These are phyloP conservation scores for Labroides dimidiatus DNA, from an alignment of 2,797 vertebrate genomes.

Conservation along the genomic window DNA sequence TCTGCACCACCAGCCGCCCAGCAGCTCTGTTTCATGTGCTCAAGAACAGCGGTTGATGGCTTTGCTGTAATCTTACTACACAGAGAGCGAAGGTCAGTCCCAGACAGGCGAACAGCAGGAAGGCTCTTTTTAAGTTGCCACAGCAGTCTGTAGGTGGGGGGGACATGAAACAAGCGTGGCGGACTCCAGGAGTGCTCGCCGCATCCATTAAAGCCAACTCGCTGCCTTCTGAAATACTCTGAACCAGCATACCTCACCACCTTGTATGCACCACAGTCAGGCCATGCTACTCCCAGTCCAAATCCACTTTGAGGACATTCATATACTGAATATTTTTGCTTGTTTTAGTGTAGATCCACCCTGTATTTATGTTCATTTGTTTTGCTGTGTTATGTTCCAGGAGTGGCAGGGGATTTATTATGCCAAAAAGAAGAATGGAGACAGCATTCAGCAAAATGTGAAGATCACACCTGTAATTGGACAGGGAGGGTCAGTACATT, in stretches of 20 bases:
- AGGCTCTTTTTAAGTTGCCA: slow-evolving; percentile 72
- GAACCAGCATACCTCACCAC: slow-evolving; percentile 16
- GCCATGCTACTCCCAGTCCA: slow-evolving; percentile 1
- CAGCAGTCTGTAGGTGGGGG: slow-evolving; percentile 51
- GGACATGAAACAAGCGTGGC: slow-evolving; percentile 74
- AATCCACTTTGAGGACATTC: slow-evolving; percentile 3
- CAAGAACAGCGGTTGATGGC: slow-evolving; percentile 56
- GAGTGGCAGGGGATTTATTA: slow-evolving; percentile 99
- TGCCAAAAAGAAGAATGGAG: slow-evolving; percentile 96
- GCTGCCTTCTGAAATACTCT: slow-evolving; percentile 48
- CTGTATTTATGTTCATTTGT: background rate
- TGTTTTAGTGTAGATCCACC: too few relatives aligned
- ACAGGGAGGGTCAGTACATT: slow-evolving; percentile 94
- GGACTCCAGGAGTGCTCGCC: slow-evolving; percentile 59
- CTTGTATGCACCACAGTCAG: slow-evolving; percentile 22
- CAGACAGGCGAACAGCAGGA: slow-evolving; percentile 76
- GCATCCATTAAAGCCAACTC: slow-evolving; percentile 57
- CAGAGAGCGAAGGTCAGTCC: slow-evolving; percentile 83
- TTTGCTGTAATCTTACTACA: slow-evolving; percentile 77
- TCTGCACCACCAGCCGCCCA: slow-evolving; percentile 33
- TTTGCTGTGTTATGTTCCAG: slow-evolving; percentile 77
- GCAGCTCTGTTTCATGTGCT: slow-evolving; percentile 74
- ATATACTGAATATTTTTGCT: background rate
- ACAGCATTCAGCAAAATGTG: slow-evolving; percentile 96
- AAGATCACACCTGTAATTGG: slow-evolving; percentile 97